Percentiles rank a stretch among this genome's conserved stretches.
These are phyloP conservation scores for Platyura marginata DNA, from an alignment of 1,140 invertebrate genomes.

Conservation along the genomic window DNA sequence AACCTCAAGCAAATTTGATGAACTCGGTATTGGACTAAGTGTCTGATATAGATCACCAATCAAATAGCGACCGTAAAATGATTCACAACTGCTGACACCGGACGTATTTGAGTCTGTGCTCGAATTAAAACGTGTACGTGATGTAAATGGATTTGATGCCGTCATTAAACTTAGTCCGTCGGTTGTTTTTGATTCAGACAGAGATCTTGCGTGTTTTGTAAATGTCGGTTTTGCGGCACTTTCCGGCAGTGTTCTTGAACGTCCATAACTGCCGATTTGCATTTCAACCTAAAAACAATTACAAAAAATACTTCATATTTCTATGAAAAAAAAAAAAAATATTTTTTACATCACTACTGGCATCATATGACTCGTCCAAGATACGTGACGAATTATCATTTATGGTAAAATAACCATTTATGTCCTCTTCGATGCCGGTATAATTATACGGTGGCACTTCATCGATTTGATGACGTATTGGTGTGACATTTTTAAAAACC, in stretches of 20 bases:
- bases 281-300: too few species aligned
- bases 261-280: too few species aligned
- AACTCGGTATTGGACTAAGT: slow-evolving; percentile 66
- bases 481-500: slow-evolving; percentile 24
- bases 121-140: slow-evolving; percentile 21
- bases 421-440: slow-evolving; percentile 17
- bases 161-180: slow-evolving; percentile 18
- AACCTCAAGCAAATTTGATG: slow-evolving; percentile 35
- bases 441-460: slow-evolving; percentile 19
- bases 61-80: slow-evolving; percentile 29
- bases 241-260: slow-evolving; percentile 20
- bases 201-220: slow-evolving; percentile 31
- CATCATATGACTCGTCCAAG: slow-evolving; percentile 2
- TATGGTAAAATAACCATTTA: slow-evolving; percentile 15
- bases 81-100: slow-evolving; percentile 60
- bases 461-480: slow-evolving; percentile 20
- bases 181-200: slow-evolving; percentile 43
- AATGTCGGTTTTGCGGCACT: slow-evolving; percentile 11
- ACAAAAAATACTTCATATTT: too few species aligned
- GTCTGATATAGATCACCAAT: slow-evolving; percentile 12
- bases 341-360: too few species aligned
- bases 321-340: too few species aligned
- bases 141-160: slow-evolving; percentile 7
- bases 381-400: slow-evolving; percentile 16
- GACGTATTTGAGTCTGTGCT: slow-evolving; percentile 59